phyloP scores from a whole-genome alignment of 2,888 invertebrate species.

The Xestobium rufovillosum region DNA sequence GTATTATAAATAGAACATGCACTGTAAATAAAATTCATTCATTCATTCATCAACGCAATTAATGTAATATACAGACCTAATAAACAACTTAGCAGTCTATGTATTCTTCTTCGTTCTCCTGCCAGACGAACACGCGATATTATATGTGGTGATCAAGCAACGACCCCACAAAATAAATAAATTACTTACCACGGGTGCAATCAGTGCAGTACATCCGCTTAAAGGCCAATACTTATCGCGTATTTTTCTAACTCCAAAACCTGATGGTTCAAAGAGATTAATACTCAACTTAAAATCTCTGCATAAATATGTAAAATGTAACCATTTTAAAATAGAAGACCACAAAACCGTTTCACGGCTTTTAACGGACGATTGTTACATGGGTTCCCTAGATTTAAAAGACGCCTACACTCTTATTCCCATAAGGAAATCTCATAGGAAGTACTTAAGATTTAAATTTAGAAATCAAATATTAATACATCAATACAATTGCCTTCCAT shows the following conservation, averaged over 20 bases:
- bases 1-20: no score
- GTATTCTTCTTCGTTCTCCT: no score
- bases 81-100: no score
- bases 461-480: no score
- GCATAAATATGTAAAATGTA: conserved; percentile 12
- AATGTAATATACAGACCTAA: no score
- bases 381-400: conserved; percentile 16
- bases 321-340: conserved; percentile 19
- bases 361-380: conserved; percentile 9
- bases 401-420: conserved; percentile 18
- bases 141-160: no score
- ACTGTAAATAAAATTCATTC: no score
- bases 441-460: conserved; percentile 17
- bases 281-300: conserved; percentile 17
- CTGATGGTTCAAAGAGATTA: conserved; percentile 14
- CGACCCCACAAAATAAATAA: no score
- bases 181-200: neutral
- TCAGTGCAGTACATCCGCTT: neutral
- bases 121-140: no score
- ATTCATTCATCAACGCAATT: no score
- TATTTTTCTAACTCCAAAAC: conserved; percentile 15
- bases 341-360: conserved; percentile 10
- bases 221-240: conserved; percentile 7
- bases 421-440: conserved; percentile 9
- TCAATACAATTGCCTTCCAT: conserved; percentile 16